Base-by-base conservation (phyloP, 2,888 invertebrate species). In the Catocala sponsa region DNA sequence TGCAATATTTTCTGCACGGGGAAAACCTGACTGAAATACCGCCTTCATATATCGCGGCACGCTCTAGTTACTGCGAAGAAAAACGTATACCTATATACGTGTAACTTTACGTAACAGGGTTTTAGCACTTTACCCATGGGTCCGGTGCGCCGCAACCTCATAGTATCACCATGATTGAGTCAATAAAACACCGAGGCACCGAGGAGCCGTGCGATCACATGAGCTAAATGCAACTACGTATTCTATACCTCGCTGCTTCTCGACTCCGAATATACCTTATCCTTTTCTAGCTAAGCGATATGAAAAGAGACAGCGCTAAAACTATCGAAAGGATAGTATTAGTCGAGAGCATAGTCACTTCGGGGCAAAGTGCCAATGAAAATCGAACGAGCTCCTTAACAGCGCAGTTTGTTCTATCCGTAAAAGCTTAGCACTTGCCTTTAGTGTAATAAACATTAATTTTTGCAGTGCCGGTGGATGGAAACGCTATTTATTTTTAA, bases 81-180 rank as follows among this genome's bases (percentile, higher is more conserved):
- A 74, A 79, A 69, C 55, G 62, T 70, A 66, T 69, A n/a, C n/a
- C n/a, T n/a, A 70, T 59, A 52, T 59, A 66, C 70, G 54, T 67
- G 61, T 25, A 2, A 25, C 25, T 25, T 1, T 65, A 68, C 58
- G 62, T 61, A 63, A 60, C 63, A 59, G 47, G 64, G 55, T 57
- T 65, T 50, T 68, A 77, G 66, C 74, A 75, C 75, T 77, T 77
- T 77, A 74, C 80, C 79, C 79, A 63, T 65, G 79, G 77, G 76
- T 56, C 55, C 53, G 25, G 35, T 61, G 68, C 68, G 69, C 59
- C 57, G 66, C 65, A 80, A 76, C 74, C 76, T 76, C 76, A 78
- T 76, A 76, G 78, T 76, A 72, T 76, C 77, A 78, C 78, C 79
- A 80, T 80, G 83, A 87, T 86, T 83, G 83, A 84, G 79, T 81